Conservation (phyloP, 2,888 invertebrate genomes). For the Eupeodes latifasciatus region DNA sequence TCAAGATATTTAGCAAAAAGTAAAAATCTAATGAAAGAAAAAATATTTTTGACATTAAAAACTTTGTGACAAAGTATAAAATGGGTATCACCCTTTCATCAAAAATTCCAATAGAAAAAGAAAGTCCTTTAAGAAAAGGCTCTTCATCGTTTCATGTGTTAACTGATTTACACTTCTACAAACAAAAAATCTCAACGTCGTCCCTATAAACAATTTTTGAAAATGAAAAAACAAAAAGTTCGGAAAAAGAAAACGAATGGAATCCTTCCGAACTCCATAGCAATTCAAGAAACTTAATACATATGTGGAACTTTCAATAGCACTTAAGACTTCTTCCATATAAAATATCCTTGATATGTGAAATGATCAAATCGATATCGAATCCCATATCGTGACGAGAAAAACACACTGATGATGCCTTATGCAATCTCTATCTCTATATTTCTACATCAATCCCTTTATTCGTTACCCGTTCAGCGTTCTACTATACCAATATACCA, state of each 20-base stretch:
- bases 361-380: slow-evolving; percentile 40
- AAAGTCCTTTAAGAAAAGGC: too few relatives aligned
- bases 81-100: too few relatives aligned
- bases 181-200: too few relatives aligned
- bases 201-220: not conserved
- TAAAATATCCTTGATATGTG: slow-evolving; percentile 9
- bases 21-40: too few relatives aligned
- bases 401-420: not conserved
- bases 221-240: not conserved
- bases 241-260: not conserved
- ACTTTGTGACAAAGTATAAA: too few relatives aligned
- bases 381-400: slow-evolving; percentile 37
- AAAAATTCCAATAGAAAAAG: too few relatives aligned
- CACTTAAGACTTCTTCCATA: slow-evolving; percentile 21
- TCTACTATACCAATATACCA: too few relatives aligned
- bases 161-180: too few relatives aligned
- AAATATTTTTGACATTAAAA: too few relatives aligned
- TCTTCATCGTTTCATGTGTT: too few relatives aligned
- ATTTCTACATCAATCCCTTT: not conserved
- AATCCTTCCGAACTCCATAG: not conserved
- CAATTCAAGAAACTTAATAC: slow-evolving; percentile 28
- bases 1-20: too few relatives aligned
- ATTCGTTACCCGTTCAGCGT: not conserved
- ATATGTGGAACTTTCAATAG: slow-evolving; percentile 25
- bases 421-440: slow-evolving; percentile 8